phyloP scores from a whole-genome alignment of 2,113 vertebrate genomes.

The Petaurus breviceps region DNA sequence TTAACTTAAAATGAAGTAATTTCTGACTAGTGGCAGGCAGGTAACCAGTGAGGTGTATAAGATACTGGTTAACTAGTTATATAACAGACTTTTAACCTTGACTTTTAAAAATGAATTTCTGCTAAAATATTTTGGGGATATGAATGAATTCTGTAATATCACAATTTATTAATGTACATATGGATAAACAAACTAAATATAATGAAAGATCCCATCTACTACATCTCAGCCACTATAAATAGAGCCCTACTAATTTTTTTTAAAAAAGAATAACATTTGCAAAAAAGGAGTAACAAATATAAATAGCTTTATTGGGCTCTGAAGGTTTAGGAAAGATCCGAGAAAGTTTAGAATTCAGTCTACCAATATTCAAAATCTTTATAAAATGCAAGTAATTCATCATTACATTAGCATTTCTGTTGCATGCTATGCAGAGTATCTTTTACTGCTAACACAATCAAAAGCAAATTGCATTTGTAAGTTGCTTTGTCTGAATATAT shows the following conservation, averaged over 20 bases:
- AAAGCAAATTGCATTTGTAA: slow-evolving; percentile 81
- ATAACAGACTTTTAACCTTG: slow-evolving; percentile 44
- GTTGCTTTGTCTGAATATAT: slow-evolving; percentile 82
- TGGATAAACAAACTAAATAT: slow-evolving; percentile 78
- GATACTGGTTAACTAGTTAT: slow-evolving; percentile 51
- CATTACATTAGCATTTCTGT: slow-evolving; percentile 79
- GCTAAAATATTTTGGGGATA: slow-evolving; percentile 63
- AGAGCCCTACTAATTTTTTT: slow-evolving; percentile 80
- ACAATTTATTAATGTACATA: slow-evolving; percentile 75
- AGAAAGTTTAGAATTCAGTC: slow-evolving; percentile 78
- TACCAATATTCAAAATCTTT: slow-evolving; percentile 79
- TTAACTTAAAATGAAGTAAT: slow-evolving; percentile 61
- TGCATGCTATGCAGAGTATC: slow-evolving; percentile 78
- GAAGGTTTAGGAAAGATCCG: slow-evolving; percentile 79
- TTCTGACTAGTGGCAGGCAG: slow-evolving; percentile 37
- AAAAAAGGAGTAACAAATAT: slow-evolving; percentile 82
- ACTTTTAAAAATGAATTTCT: background rate
- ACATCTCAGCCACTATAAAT: slow-evolving; percentile 79
- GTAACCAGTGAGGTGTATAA: background rate
- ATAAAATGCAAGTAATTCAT: slow-evolving; percentile 79
- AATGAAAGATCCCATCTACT: slow-evolving; percentile 77
- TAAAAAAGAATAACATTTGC: slow-evolving; percentile 81
- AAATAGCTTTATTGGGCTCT: slow-evolving; percentile 84
- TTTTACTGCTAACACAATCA: slow-evolving; percentile 82
- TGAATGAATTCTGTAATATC: slow-evolving; percentile 49